These are phyloP conservation scores for Gambelia wislizenii DNA, from an alignment of 2,797 vertebrate species.

Conservation along the genomic window DNA sequence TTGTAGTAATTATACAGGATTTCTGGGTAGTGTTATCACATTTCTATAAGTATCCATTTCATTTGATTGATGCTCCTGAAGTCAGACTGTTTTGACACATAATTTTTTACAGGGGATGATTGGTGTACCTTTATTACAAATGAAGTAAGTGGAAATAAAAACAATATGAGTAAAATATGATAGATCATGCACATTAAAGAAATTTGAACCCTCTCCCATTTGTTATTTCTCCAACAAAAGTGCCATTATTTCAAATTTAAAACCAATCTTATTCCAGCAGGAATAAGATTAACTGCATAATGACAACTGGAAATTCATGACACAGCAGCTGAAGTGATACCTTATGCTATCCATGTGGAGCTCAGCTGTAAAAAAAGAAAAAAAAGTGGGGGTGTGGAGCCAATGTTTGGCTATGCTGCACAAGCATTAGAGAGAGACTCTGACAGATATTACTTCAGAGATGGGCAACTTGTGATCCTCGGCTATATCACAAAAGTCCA, in stretches of 20 bases:
- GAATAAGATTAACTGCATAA: neutral
- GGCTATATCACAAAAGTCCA: neutral
- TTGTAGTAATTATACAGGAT: neutral
- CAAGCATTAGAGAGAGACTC: neutral
- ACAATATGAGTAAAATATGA: neutral
- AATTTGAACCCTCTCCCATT: neutral
- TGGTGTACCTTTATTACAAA: constrained; percentile 8
- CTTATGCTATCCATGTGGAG: neutral
- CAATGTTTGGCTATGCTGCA: neutral
- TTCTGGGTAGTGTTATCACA: neutral
- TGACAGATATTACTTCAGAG: neutral
- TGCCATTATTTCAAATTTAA: neutral
- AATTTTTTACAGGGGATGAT: neutral
- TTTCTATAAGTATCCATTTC: neutral
- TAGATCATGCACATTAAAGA: neutral
- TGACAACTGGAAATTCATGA: neutral
- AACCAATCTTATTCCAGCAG: neutral
- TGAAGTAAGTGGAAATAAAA: neutral
- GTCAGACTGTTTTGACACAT: neutral
- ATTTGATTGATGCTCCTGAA: neutral
- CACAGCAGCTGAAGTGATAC: neutral
- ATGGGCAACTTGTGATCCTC: neutral
- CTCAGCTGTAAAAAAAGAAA: neutral
- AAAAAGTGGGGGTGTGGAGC: too few relatives aligned
- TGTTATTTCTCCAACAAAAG: neutral